phyloP scores from a whole-genome alignment of 1,140 invertebrate species.

The Sweltsa coloradensis region DNA sequence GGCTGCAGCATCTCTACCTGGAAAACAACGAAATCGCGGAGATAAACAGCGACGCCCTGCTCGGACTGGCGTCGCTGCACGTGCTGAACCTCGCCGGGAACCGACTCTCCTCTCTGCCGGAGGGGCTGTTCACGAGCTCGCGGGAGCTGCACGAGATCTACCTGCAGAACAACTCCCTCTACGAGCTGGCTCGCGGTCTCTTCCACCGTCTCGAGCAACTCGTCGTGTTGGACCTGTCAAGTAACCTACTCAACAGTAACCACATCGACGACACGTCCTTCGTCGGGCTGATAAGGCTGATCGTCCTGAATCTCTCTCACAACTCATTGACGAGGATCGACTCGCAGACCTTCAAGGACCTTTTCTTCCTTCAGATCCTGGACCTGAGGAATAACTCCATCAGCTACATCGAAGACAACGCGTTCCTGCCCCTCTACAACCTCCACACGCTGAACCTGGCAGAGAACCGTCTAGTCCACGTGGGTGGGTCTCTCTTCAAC shows the following conservation, averaged over 20 bases:
- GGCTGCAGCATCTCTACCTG: conserved; percentile 61
- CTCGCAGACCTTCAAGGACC: conserved; percentile 71
- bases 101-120: conserved; percentile 58
- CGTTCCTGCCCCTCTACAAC: conserved; percentile 75
- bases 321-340: conserved; percentile 72
- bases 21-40: conserved; percentile 75
- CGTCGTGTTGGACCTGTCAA: conserved; percentile 71
- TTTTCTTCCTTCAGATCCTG: conserved; percentile 76
- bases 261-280: conserved; percentile 74
- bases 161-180: conserved; percentile 66
- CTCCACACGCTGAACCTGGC: conserved; percentile 74
- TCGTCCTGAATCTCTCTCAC: conserved; percentile 73
- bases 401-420: conserved; percentile 71
- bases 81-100: conserved; percentile 78
- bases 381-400: conserved; percentile 80
- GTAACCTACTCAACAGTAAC: conserved; percentile 72
- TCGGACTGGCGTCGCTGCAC: conserved; percentile 57
- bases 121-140: conserved; percentile 61
- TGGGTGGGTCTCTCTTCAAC: conserved; percentile 71
- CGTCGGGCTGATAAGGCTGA: conserved; percentile 65
- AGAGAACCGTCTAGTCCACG: conserved; percentile 67
- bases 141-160: conserved; percentile 71
- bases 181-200: conserved; percentile 62
- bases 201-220: conserved; percentile 75
- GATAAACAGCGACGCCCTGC: conserved; percentile 61